These are phyloP conservation scores for Notocelia uddmanniana DNA, from an alignment of 2,888 invertebrate species.

Conservation along the genomic window DNA sequence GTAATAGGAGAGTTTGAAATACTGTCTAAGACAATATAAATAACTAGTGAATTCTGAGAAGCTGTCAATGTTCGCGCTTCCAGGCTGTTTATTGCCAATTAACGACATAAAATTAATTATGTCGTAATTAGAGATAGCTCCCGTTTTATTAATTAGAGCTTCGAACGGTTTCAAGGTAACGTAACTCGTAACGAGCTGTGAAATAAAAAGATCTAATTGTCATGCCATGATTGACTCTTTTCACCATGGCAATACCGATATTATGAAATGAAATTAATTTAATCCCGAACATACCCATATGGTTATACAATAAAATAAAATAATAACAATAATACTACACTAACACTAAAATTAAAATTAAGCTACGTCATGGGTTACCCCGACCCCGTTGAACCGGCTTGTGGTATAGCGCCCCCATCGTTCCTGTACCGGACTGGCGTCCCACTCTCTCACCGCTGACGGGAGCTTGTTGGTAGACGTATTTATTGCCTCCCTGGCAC, in stretches of 20 bases:
- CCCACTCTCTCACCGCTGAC: too few relatives aligned
- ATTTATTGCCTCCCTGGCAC: too few relatives aligned
- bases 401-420: too few relatives aligned
- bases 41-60: constrained; percentile 11
- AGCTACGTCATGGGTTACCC: too few relatives aligned
- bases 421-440: too few relatives aligned
- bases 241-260: background rate
- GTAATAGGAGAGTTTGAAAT: background rate
- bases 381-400: too few relatives aligned
- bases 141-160: constrained; percentile 72
- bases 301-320: too few relatives aligned
- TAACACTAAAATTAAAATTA: too few relatives aligned
- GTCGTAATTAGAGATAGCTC: constrained; percentile 68
- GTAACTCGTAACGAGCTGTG: constrained; percentile 60
- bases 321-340: too few relatives aligned
- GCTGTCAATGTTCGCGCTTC: constrained; percentile 20
- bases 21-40: background rate
- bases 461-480: too few relatives aligned
- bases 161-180: constrained; percentile 64
- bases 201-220: constrained; percentile 2
- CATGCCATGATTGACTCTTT: background rate
- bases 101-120: constrained; percentile 67
- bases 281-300: too few relatives aligned
- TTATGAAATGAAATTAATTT: too few relatives aligned
- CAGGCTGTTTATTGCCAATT: constrained; percentile 32